Evolutionary conservation across 2,797 vertebrate species (phyloP).

Genomic region (Epinephelus awoara): DNA sequence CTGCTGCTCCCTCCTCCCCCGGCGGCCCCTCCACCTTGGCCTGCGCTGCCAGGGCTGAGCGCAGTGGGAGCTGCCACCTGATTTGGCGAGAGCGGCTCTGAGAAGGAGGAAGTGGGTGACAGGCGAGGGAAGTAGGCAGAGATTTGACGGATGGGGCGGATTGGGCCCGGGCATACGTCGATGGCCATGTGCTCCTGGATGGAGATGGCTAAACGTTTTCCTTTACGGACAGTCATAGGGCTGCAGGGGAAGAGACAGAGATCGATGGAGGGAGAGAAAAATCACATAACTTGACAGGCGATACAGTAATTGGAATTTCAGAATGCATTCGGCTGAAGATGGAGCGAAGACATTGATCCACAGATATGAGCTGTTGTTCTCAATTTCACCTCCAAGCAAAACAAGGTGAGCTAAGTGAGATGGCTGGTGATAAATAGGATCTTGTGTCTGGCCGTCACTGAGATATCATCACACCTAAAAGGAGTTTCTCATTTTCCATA

Average conservation of each 20-base stretch:
- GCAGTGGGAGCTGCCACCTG: conserved; percentile 65
- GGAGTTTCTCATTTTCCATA: conserved; percentile 21
- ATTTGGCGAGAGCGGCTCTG: conserved; percentile 74
- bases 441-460: conserved; percentile 4
- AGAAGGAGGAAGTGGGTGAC: conserved; percentile 83
- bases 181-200: conserved; percentile 93
- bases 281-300: not conserved
- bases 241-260: conserved; percentile 49
- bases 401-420: conserved; percentile 9
- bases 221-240: conserved; percentile 83
- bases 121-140: conserved; percentile 91
- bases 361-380: conserved; percentile 11
- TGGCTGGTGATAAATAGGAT: conserved; percentile 5
- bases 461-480: conserved; percentile 20
- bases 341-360: not conserved
- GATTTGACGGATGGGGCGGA: conserved; percentile 89
- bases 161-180: conserved; percentile 89
- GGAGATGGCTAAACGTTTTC: conserved; percentile 86
- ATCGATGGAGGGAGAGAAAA: conserved; percentile 2
- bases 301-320: not conserved
- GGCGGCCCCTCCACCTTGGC: conserved; percentile 48
- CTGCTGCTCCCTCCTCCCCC: conserved; percentile 63
- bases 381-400: conserved; percentile 9
- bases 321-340: not conserved
- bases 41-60: conserved; percentile 62